Evolutionary conservation across 1,140 invertebrate species (phyloP).

Genomic region (Aphelenchoides besseyi): DNA sequence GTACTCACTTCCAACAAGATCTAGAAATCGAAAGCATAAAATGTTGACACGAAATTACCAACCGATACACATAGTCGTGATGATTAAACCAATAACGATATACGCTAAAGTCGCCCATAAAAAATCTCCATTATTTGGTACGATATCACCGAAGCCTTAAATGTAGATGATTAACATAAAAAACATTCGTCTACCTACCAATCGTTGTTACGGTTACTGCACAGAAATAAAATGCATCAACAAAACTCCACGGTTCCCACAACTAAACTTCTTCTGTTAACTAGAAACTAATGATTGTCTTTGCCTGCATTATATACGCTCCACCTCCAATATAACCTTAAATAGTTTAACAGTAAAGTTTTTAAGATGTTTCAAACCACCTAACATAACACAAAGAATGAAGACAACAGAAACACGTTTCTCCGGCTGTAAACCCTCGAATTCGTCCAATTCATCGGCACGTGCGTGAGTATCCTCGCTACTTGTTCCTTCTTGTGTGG

Average conservation of each 20-base stretch:
- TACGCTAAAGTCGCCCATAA: slow-evolving; percentile 57
- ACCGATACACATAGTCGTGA: slow-evolving; percentile 63
- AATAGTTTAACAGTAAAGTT: background rate
- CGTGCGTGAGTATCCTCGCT: slow-evolving; percentile 55
- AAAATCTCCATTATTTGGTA: slow-evolving; percentile 60
- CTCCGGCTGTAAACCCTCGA: slow-evolving; percentile 42
- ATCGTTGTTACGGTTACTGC: slow-evolving; percentile 63
- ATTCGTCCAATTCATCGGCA: slow-evolving; percentile 47
- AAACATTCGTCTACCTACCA: slow-evolving; percentile 41
- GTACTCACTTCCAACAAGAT: slow-evolving; percentile 61
- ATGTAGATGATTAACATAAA: slow-evolving; percentile 21
- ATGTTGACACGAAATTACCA: slow-evolving; percentile 15
- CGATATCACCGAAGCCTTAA: slow-evolving; percentile 61
- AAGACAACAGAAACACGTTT: slow-evolving; percentile 61
- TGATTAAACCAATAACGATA: slow-evolving; percentile 61
- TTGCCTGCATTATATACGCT: slow-evolving; percentile 62
- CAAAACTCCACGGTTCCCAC: slow-evolving; percentile 61
- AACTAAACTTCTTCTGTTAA: no score
- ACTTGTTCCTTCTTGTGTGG: slow-evolving; percentile 52
- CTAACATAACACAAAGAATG: slow-evolving; percentile 62
- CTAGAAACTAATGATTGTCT: no score
- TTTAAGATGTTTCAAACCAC: slow-evolving; percentile 33
- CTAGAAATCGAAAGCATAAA: slow-evolving; percentile 33
- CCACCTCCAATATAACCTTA: slow-evolving; percentile 62
- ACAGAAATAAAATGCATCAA: slow-evolving; percentile 63